Evolutionary conservation across 1,140 invertebrate genomes (phyloP).

Genomic region (Zaprionus davidi): DNA sequence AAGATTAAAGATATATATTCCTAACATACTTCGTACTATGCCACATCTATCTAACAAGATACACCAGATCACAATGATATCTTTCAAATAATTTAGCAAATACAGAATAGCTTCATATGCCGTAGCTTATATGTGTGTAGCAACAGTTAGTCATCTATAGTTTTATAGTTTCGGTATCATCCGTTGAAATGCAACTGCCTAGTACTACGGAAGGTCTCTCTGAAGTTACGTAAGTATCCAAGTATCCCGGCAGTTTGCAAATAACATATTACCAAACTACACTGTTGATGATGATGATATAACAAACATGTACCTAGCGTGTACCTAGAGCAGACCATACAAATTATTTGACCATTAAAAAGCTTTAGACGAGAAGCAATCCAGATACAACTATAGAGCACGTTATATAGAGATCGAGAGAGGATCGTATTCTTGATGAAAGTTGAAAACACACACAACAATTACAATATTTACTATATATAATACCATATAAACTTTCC

Average conservation of each 20-base stretch:
- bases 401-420: background rate
- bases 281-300: background rate
- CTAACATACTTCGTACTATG: background rate
- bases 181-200: background rate
- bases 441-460: background rate
- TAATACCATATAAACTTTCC: background rate
- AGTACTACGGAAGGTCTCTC: background rate
- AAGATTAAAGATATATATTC: constrained; percentile 21
- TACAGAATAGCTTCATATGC: constrained; percentile 10
- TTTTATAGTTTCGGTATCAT: constrained; percentile 4
- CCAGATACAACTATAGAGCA: background rate
- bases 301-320: constrained; percentile 53
- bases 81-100: constrained; percentile 48
- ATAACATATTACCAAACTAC: background rate
- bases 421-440: constrained; percentile 21
- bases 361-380: constrained; percentile 20
- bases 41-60: background rate
- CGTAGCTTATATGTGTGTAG: constrained; percentile 10
- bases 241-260: background rate
- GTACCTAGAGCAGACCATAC: constrained; percentile 54
- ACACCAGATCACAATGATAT: constrained; percentile 25
- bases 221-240: background rate
- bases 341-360: constrained; percentile 13
- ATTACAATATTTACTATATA: background rate
- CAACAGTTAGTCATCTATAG: background rate